Base-by-base conservation (phyloP, 2,797 vertebrate species). In the Semaprochilodus insignis region DNA sequence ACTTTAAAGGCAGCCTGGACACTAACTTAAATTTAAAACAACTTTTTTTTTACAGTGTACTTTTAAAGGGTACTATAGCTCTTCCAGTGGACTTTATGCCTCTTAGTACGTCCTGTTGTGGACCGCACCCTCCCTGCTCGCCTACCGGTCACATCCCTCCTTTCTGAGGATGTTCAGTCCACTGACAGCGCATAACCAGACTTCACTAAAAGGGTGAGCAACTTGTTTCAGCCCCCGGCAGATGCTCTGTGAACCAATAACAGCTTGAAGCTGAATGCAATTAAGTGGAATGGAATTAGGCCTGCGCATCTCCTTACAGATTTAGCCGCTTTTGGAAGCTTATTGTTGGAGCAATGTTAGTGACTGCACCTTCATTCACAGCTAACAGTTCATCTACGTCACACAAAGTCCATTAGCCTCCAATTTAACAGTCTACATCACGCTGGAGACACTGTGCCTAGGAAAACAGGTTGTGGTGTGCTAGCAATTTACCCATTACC, bases 401-500 rank as follows among this genome's bases (percentile, higher is more conserved):
- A 60, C 73, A 48, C 36, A 8, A 31, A 76, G 25, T 48, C 54
- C 31, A 70, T 51, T 76, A 60, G 36, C 14, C 63, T 70, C 57
- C 14, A 76, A 34, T 81, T 74, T 67, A 55, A 34, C 23, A 55
- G 27, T 72, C 44, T 65, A 59, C 16, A 66, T 51, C 74, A 82
- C 15, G 51, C 55, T 27, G 31, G 75, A 81, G 74, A 80, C 69
- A 52, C 74, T 82, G 77, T 82, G 54, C 36, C 67, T 77, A 48
- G 73, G 82, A 55, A 80, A 84, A 82, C 82, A 76, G 31, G 66
- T 69, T 72, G 80, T 75, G 60, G 55, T 71, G 71, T 55, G 67
- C 76, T 77, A 54, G 73, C 74, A 60, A 84, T 80, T 84, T 77
- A 81, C 55, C 63, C 78, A 75, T 80, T 34, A 63, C 23, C 36